These are phyloP conservation scores for Mya arenaria DNA, from an alignment of 1,140 invertebrate species.

Conservation along the genomic window DNA sequence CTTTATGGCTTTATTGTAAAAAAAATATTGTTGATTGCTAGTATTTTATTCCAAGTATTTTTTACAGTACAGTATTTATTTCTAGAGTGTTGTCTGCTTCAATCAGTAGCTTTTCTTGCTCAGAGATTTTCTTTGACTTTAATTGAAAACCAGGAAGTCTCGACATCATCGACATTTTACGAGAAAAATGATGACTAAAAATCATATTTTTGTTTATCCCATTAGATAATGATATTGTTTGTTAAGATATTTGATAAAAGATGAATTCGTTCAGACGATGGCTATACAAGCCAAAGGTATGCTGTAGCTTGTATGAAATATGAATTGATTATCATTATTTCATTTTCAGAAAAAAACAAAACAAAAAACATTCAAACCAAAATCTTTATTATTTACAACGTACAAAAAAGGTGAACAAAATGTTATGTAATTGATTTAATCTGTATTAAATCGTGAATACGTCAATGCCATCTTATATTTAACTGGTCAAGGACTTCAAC, in stretches of 20 bases:
- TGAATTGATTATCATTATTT: constrained; percentile 56
- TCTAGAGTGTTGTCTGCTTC: too few relatives aligned
- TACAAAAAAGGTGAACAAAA: constrained; percentile 7
- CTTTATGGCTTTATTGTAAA: too few relatives aligned
- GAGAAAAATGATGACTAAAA: neutral
- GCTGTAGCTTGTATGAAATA: too few relatives aligned
- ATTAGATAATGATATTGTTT: neutral
- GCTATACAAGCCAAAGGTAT: constrained; percentile 96
- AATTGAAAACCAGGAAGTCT: neutral
- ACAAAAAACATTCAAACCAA: neutral
- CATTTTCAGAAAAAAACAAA: constrained; percentile 8
- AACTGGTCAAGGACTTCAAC: too few relatives aligned
- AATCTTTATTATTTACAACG: constrained; percentile 15
- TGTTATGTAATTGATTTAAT: neutral
- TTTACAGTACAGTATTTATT: too few relatives aligned
- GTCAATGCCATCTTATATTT: neutral
- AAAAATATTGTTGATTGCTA: too few relatives aligned
- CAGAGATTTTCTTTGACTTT: too few relatives aligned
- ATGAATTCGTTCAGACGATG: constrained; percentile 96
- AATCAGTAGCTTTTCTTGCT: too few relatives aligned
- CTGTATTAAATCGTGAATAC: neutral
- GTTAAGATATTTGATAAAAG: constrained; percentile 54
- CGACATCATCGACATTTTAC: neutral
- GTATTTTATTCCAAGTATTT: too few relatives aligned
- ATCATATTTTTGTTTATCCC: neutral